Base-by-base conservation (phyloP, 2,113 vertebrate genomes). In the Mastomys natalensis region DNA sequence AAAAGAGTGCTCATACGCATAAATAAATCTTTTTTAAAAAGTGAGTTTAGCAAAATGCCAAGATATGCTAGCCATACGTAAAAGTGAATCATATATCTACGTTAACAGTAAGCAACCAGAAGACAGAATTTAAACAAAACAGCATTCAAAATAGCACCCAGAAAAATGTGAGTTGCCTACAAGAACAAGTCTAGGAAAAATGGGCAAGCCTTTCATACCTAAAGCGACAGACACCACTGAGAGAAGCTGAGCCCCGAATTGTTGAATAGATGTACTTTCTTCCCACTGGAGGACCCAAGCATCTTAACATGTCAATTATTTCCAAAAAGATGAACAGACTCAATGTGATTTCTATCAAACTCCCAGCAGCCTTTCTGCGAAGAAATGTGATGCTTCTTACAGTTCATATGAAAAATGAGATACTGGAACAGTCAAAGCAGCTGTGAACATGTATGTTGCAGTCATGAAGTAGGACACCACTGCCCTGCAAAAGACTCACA, bases 391-490 rank as follows among this genome's bases (percentile, higher is more conserved):
- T 5, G 51, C 12, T 94, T 87, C 90, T 53, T 53, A 60, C 80
- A 66, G 73, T 72, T 93, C 60, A 73, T 21, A 82, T 40, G 73
- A 92, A 95, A 87, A 95, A 87, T 66, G 90, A 16, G 68, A 76
- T 82, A 48, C 13, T 62, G 34, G 17, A 48, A 88, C 29, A 95
- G 55, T 4, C 68, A 73, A 77, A 94, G 91, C 0, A 40, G 24
- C 5, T 26, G n/a, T 60, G 88, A 77, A 16, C 24, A 7, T 5
- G 9, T 4, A 3, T 12, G 58, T 51, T 34, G 13, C 66, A 16
- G 66, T 5, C 66, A 68, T 5, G 66, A 68, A 13, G 31, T 31
- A 68, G 31, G 66, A 16, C 11, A 3, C 11, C 29, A 66, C 31
- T 29, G 62, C 62, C 62, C 9, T 29, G 3, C 55, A 48, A 77